Evolutionary conservation across 2,888 invertebrate species (phyloP).

Genomic region (Ligdia adustata): DNA sequence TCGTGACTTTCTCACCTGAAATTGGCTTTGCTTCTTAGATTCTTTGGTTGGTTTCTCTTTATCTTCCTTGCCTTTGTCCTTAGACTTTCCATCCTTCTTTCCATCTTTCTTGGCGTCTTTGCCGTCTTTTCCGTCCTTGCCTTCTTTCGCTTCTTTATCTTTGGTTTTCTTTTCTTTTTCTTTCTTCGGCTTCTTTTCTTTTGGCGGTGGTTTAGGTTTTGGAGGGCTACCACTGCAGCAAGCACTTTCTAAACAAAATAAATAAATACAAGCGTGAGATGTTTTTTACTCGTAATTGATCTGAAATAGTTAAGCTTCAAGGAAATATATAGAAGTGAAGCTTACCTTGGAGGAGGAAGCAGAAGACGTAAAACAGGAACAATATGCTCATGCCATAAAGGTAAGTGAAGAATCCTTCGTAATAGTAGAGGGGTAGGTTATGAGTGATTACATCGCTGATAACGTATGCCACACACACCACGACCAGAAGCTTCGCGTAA

Average conservation of each 20-base stretch:
- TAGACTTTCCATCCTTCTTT: constrained; percentile 82
- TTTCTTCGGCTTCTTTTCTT: constrained; percentile 88
- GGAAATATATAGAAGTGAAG: not conserved
- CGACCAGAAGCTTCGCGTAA: constrained; percentile 96
- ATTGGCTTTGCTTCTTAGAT: constrained; percentile 86
- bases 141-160: constrained; percentile 84
- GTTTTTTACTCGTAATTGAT: no score
- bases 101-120: constrained; percentile 83
- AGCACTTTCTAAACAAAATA: constrained; percentile 94
- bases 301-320: no score
- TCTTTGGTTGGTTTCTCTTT: constrained; percentile 85
- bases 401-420: constrained; percentile 98
- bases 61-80: constrained; percentile 85
- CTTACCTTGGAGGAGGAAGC: constrained; percentile 93
- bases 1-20: constrained; percentile 81
- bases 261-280: no score
- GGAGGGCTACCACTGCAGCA: constrained; percentile 91
- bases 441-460: constrained; percentile 97
- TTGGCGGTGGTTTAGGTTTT: constrained; percentile 86
- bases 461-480: constrained; percentile 96
- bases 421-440: constrained; percentile 95
- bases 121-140: constrained; percentile 74
- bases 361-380: constrained; percentile 96
- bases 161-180: constrained; percentile 86
- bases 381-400: constrained; percentile 96